Evolutionary conservation across 2,888 invertebrate genomes (phyloP).

Genomic region (Trypoxylon attenuatum): DNA sequence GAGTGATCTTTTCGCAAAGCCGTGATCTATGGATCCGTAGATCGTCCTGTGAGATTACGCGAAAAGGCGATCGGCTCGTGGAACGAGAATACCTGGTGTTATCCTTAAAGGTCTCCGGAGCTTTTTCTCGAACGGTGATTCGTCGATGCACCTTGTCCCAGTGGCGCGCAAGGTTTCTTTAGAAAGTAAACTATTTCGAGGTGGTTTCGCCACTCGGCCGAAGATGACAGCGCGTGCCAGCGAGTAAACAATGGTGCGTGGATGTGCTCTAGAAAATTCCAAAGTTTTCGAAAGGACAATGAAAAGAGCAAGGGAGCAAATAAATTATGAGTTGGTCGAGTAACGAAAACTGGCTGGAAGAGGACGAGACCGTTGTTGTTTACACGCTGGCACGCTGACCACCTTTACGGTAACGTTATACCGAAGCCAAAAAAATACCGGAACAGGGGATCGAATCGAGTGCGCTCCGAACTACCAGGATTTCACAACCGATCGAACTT

Average conservation of each 20-base stretch:
- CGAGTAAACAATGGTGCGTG: background rate
- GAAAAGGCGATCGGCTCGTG: slow-evolving; percentile 26
- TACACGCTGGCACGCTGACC: slow-evolving; percentile 54
- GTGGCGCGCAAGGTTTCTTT: background rate
- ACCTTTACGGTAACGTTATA: slow-evolving; percentile 65
- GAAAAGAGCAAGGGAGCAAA: background rate
- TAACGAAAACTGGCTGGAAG: background rate
- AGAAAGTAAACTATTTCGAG: background rate
- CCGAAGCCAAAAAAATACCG: slow-evolving; percentile 63
- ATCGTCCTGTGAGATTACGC: slow-evolving; percentile 26
- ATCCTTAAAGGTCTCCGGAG: slow-evolving; percentile 17
- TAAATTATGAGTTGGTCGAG: background rate
- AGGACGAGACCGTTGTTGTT: slow-evolving; percentile 32
- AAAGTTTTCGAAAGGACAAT: background rate
- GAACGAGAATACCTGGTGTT: slow-evolving; percentile 15
- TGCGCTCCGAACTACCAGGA: slow-evolving; percentile 31
- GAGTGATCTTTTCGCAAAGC: too few species aligned
- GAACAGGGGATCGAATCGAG: slow-evolving; percentile 51
- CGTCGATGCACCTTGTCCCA: background rate
- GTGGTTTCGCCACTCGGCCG: background rate
- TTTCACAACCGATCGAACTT: slow-evolving; percentile 45
- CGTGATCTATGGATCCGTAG: slow-evolving; percentile 9
- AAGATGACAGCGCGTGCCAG: background rate
- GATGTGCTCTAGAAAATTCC: background rate
- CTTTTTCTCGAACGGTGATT: slow-evolving; percentile 1